Conservation (phyloP, 2,113 vertebrate species). For the Silurus glanis region DNA sequence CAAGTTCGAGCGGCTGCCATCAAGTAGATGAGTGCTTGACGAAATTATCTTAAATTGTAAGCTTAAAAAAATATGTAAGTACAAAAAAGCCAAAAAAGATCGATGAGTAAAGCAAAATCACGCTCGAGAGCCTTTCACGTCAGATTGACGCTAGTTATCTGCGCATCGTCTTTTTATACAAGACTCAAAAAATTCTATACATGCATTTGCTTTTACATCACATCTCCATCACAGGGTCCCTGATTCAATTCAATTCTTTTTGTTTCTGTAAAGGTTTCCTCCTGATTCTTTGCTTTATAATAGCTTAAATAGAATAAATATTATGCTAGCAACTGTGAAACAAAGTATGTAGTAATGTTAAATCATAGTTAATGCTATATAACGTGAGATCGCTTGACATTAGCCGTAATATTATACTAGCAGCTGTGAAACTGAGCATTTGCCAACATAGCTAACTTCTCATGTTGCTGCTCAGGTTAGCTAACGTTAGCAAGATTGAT, state of each 20-base stretch:
- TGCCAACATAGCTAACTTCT: no score
- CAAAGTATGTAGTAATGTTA: no score
- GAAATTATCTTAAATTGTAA: slow-evolving; percentile 23
- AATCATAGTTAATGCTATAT: no score
- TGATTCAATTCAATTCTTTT: no score
- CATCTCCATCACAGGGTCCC: not conserved
- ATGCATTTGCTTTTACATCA: no score
- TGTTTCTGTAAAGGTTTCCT: no score
- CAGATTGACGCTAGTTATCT: not conserved
- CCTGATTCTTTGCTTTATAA: not conserved
- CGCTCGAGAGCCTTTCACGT: not conserved
- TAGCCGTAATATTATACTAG: no score
- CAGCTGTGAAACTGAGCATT: no score
- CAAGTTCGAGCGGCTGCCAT: not conserved
- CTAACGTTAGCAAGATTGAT: not conserved
- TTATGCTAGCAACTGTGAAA: no score
- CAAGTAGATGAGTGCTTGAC: slow-evolving; percentile 1
- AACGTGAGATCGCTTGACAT: no score
- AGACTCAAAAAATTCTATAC: not conserved
- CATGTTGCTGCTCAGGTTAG: not conserved
- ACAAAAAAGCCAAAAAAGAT: not conserved
- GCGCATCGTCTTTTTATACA: not conserved
- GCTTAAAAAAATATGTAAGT: not conserved
- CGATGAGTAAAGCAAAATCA: not conserved
- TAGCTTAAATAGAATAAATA: not conserved